Percentiles rank a stretch among this genome's conserved stretches.
Evolutionary conservation across 2,113 vertebrate genomes (phyloP).

Genomic region (Taxidea taxus): DNA sequence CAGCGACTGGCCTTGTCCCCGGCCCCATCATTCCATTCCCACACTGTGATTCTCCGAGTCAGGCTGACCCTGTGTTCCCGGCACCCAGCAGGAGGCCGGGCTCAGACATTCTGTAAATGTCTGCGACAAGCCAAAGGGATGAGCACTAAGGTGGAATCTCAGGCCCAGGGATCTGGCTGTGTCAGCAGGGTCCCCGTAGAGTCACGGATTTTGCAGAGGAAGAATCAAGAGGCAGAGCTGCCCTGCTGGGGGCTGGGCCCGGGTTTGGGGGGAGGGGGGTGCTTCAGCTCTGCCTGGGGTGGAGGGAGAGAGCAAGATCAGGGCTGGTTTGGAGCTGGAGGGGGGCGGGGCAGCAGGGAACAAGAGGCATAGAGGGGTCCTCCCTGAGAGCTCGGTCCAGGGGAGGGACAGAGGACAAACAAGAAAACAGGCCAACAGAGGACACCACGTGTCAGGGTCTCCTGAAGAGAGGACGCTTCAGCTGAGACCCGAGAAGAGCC

Average conservation of each 20-base stretch:
- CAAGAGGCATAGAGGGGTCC: rapidly evolving
- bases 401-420: neutral
- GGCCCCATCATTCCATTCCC: neutral
- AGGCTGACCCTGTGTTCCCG: neutral
- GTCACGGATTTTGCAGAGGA: no score
- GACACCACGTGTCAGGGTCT: neutral
- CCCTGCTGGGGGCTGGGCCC: neutral
- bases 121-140: neutral
- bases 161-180: neutral
- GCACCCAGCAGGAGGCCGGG: neutral
- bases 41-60: neutral
- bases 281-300: no score
- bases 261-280: neutral
- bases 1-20: neutral
- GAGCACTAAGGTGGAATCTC: no score
- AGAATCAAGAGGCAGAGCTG: neutral
- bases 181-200: neutral
- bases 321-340: neutral
- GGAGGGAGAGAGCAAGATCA: no score
- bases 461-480: neutral
- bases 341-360: neutral
- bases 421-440: neutral
- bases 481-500: neutral
- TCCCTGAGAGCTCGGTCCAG: neutral
- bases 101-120: neutral